Evolutionary conservation across 2,113 vertebrate genomes (phyloP), one percentile per base, ranked within the genome.

Genomic region (Uria aalge): DNA sequence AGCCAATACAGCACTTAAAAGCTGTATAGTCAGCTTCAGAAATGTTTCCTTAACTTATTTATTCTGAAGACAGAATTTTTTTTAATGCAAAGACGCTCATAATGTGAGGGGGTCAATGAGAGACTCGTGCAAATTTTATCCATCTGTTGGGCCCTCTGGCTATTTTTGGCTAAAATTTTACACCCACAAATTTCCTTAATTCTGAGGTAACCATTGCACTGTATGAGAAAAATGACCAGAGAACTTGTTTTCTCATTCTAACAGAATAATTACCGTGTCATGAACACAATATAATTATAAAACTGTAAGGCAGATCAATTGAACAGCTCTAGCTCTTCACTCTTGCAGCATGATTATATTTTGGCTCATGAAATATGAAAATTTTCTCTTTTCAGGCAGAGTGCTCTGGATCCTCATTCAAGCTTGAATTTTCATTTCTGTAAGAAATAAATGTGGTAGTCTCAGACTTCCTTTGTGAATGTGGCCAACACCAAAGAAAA

Each of bases 51-150:
- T 71, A 75, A 86, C 36, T 76, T 66, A 30, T 16, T 79, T 71
- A 50, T 41, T 94, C 73, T 89, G 52, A 86, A 87, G 53, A 48
- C 15, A 41, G 71, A 84, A 85, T 64, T 85, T 47, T 47, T 85
- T 92, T 63, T 92, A 71, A 78, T 67, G 63, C 30, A 81, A 91
- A 86, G 34, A 34, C 34, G 29, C 12, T 60, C 16, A 41, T 66
- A 82, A 87, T 60, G 19, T 5, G 8, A 87, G 40, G 38, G 30
- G 72, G 34, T 72, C 2, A 2, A 43, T 78, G 78, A 63, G 53
- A 82, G 40, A 38, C 60, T 88, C 40, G 23, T 59, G 40, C n/a
- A 85, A 82, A 50, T 64, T 89, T 94, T 73, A 60, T 38, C 47
- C 41, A 63, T 89, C 32, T 94, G 8, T 62, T 81, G 75, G 43